Percentiles rank a stretch among this genome's conserved stretches.
Conservation (phyloP, 2,797 vertebrate species). For the Microcaecilia unicolor region DNA sequence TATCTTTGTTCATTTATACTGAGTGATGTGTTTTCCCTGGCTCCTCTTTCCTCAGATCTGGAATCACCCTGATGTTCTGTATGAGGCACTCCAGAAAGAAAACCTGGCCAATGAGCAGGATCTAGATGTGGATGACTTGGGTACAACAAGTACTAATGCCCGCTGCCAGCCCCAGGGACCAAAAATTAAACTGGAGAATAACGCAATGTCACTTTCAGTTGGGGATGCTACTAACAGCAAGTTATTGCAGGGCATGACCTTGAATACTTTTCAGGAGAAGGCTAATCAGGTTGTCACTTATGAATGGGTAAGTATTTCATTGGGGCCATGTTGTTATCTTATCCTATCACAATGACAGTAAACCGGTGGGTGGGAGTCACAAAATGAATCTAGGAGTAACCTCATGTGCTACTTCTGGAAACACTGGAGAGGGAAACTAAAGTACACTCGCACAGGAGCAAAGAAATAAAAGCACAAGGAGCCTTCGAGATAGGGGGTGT, state of each 20-base stretch:
- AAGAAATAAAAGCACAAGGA: no score
- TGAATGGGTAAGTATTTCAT: slow-evolving; percentile 87
- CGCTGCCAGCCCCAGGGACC: slow-evolving; percentile 63
- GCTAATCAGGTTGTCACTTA: slow-evolving; percentile 96
- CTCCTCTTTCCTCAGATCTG: slow-evolving; percentile 71
- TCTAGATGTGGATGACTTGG: slow-evolving; percentile 88
- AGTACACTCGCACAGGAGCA: no score
- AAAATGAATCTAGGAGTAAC: no score
- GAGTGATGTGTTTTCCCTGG: background rate
- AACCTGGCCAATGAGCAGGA: slow-evolving; percentile 90
- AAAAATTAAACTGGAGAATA: slow-evolving; percentile 72
- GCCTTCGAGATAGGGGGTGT: no score
- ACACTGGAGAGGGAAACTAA: no score
- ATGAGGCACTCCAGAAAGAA: slow-evolving; percentile 92
- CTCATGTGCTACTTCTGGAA: no score
- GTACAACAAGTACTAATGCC: slow-evolving; percentile 58
- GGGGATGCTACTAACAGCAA: slow-evolving; percentile 83
- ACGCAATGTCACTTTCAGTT: slow-evolving; percentile 40
- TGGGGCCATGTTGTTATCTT: no score
- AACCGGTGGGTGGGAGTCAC: no score
- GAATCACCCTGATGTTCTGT: slow-evolving; percentile 96
- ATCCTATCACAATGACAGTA: no score
- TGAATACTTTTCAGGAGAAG: slow-evolving; percentile 81
- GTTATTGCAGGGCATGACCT: slow-evolving; percentile 60
- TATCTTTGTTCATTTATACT: background rate